Evolutionary conservation across 1,140 invertebrate species (phyloP).

Genomic region (Drosophila miranda): DNA sequence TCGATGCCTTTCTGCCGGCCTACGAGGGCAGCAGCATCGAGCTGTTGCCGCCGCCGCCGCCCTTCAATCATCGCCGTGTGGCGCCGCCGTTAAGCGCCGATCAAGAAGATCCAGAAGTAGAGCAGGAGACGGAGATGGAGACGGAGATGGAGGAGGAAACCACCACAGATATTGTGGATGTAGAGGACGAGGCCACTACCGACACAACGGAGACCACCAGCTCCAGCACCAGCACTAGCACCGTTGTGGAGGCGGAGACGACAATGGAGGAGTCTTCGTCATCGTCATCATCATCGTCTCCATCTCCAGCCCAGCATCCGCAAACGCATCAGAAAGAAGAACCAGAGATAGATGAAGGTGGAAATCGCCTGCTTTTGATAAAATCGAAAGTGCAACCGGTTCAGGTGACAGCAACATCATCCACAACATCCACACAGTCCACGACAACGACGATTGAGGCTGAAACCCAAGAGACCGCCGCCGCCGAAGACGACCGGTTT

Average conservation of each 20-base stretch:
- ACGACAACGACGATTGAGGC: slow-evolving; percentile 14
- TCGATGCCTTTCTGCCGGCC: slow-evolving; percentile 69
- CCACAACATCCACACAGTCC: slow-evolving; percentile 14
- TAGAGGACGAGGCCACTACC: slow-evolving; percentile 8
- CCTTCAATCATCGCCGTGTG: slow-evolving; percentile 62
- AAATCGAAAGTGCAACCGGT: slow-evolving; percentile 82
- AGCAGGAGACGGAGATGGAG: neutral
- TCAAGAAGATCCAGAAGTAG: slow-evolving; percentile 18
- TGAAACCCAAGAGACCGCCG: slow-evolving; percentile 32
- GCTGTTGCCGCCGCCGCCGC: slow-evolving; percentile 40
- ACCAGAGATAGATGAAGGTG: slow-evolving; percentile 39
- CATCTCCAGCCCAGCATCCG: slow-evolving; percentile 4
- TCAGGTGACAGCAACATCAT: slow-evolving; percentile 53
- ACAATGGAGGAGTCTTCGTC: slow-evolving; percentile 15
- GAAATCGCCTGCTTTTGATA: slow-evolving; percentile 61
- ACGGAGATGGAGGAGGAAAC: slow-evolving; percentile 13
- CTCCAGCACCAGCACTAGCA: neutral
- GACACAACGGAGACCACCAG: slow-evolving; percentile 19
- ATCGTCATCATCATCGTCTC: neutral
- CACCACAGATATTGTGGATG: slow-evolving; percentile 50
- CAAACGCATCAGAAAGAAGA: slow-evolving; percentile 30
- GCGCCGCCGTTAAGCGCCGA: slow-evolving; percentile 55
- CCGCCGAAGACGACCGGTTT: slow-evolving; percentile 70
- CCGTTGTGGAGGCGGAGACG: slow-evolving; percentile 26
- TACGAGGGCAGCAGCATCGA: slow-evolving; percentile 42